phyloP scores from a whole-genome alignment of 2,888 invertebrate genomes.

The Archaeoteleia sp. region DNA sequence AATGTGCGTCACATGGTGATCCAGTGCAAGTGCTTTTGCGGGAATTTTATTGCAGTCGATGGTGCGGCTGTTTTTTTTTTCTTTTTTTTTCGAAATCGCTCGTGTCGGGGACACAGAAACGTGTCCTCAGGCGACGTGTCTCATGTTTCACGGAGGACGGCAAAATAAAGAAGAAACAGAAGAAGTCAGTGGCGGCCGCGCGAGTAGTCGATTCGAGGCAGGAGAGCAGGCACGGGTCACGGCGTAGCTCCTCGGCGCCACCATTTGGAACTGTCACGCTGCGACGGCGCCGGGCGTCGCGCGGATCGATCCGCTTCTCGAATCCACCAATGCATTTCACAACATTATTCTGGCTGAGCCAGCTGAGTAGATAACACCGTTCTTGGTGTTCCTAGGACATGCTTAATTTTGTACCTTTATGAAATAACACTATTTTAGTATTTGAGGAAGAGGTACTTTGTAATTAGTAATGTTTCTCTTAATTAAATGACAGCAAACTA shows the following conservation, averaged over 20 bases:
- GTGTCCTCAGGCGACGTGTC: background rate
- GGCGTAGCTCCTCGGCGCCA: slow-evolving; percentile 46
- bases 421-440: too few species aligned
- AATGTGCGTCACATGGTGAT: slow-evolving; percentile 1
- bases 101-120: slow-evolving; percentile 1
- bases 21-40: slow-evolving; percentile 4
- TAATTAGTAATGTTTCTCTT: slow-evolving; percentile 4
- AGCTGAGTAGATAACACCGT: slow-evolving; percentile 27
- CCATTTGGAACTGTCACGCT: slow-evolving; percentile 51
- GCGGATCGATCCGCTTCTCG: slow-evolving; percentile 48
- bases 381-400: too few species aligned
- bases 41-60: slow-evolving; percentile 30
- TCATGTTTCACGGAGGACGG: slow-evolving; percentile 20
- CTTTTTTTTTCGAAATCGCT: slow-evolving; percentile 13
- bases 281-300: slow-evolving; percentile 51
- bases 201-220: slow-evolving; percentile 37
- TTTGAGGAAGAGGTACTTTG: too few species aligned
- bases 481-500: too few species aligned
- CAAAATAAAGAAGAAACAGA: slow-evolving; percentile 9
- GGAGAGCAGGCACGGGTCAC: slow-evolving; percentile 40
- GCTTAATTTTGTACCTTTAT: too few species aligned
- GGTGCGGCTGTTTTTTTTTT: slow-evolving; percentile 9
- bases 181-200: slow-evolving; percentile 13
- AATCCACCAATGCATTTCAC: slow-evolving; percentile 39
- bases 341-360: slow-evolving; percentile 32